Evolutionary conservation across 1,140 invertebrate species (phyloP).

Genomic region (Nymphalis io): DNA sequence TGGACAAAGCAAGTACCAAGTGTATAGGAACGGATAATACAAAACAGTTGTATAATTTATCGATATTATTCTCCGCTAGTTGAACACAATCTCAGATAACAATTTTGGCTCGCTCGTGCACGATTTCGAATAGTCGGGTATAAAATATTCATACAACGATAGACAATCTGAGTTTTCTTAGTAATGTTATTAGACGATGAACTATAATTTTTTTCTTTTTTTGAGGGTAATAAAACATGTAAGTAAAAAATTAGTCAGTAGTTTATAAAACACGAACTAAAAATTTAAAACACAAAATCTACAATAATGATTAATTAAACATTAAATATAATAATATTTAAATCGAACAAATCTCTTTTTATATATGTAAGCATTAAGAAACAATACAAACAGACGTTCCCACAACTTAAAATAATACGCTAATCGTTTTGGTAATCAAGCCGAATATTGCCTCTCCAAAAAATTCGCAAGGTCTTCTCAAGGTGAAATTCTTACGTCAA

Average conservation of each 20-base stretch:
- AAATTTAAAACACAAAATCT: no score
- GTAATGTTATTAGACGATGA: not conserved
- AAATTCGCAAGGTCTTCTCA: conserved; percentile 45
- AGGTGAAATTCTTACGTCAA: conserved; percentile 30
- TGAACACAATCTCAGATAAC: conserved; percentile 20
- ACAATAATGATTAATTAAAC: no score
- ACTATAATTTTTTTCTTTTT: not conserved
- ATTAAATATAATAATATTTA: no score
- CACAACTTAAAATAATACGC: conserved; percentile 51
- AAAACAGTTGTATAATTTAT: conserved; percentile 21
- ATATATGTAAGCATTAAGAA: not conserved
- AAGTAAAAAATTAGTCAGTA: no score
- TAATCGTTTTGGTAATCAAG: conserved; percentile 56
- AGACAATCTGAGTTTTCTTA: not conserved
- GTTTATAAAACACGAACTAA: no score
- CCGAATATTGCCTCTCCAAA: conserved; percentile 37
- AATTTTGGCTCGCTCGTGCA: conserved; percentile 12
- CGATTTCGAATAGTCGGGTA: not conserved
- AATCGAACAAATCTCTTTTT: no score
- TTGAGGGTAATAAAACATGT: no score
- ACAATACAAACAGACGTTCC: conserved; percentile 40
- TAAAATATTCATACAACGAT: not conserved
- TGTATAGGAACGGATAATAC: conserved; percentile 3
- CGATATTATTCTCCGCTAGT: conserved; percentile 16
- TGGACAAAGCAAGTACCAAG: conserved; percentile 13